A percentile compares a stretch with the other conserved stretches of the same genome.
These are phyloP conservation scores for Actinernus sp. DNA, from an alignment of 92 coral and sea anemone species.

Conservation along the genomic window DNA sequence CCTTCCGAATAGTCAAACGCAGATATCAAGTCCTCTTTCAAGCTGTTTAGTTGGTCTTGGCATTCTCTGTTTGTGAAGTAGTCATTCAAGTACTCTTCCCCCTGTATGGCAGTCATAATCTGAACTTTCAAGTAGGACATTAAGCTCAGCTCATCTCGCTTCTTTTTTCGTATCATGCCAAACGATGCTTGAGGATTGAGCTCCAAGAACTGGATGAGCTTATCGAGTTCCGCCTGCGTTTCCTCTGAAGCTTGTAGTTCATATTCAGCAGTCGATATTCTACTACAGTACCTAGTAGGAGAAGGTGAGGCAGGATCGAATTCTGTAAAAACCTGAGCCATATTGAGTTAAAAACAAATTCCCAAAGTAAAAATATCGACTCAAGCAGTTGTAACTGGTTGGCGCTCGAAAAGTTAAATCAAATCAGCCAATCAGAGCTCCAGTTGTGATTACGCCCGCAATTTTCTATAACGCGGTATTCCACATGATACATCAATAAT, in stretches of 20 bases:
- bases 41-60: slow-evolving; percentile 26
- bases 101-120: slow-evolving; percentile 53
- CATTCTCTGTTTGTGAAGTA: slow-evolving; percentile 50
- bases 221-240: slow-evolving; percentile 57
- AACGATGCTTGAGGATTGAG: slow-evolving; percentile 32
- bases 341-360: not conserved
- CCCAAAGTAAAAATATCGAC: not conserved
- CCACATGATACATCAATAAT: slow-evolving; percentile 1
- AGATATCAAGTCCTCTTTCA: slow-evolving; percentile 27
- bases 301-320: slow-evolving; percentile 55
- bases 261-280: slow-evolving; percentile 44
- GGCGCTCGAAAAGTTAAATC: not conserved
- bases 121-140: slow-evolving; percentile 48
- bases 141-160: slow-evolving; percentile 46
- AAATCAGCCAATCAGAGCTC: slow-evolving; percentile 3
- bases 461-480: not conserved
- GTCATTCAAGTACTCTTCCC: slow-evolving; percentile 43
- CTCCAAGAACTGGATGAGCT: slow-evolving; percentile 43
- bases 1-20: slow-evolving; percentile 68
- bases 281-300: slow-evolving; percentile 27
- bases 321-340: slow-evolving; percentile 51
- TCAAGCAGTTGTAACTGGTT: too few relatives aligned
- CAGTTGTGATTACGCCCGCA: not conserved
- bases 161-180: slow-evolving; percentile 41
- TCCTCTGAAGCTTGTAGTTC: slow-evolving; percentile 51